Percentiles rank a stretch among this genome's conserved stretches.
These are phyloP conservation scores for Betta splendens DNA, from an alignment of 2,797 vertebrate genomes.

Conservation along the genomic window DNA sequence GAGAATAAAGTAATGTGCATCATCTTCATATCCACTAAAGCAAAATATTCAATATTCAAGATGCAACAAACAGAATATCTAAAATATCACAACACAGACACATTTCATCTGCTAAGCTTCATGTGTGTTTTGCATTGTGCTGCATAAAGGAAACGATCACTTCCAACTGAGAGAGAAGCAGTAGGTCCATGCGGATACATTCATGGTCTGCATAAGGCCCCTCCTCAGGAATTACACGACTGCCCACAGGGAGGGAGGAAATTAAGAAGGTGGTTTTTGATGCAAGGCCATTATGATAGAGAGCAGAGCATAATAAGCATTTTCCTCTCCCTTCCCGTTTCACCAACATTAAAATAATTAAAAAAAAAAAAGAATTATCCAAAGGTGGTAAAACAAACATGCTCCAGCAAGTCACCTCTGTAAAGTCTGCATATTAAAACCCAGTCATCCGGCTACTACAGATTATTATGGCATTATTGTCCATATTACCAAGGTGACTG, in stretches of 20 bases:
- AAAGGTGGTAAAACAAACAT: constrained; percentile 47
- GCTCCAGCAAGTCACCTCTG: constrained; percentile 39
- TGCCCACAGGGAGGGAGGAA: constrained; percentile 53
- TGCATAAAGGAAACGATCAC: constrained; percentile 42
- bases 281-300: constrained; percentile 67
- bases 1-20: constrained; percentile 44
- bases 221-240: constrained; percentile 63
- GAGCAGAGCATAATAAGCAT: constrained; percentile 59
- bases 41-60: constrained; percentile 1
- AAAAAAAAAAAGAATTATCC: constrained; percentile 43
- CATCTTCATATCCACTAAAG: constrained; percentile 15
- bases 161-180: constrained; percentile 25
- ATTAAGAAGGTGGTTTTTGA: constrained; percentile 63
- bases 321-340: constrained; percentile 24
- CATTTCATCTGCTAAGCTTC: constrained; percentile 53
- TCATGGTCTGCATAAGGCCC: constrained; percentile 67
- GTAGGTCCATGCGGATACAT: constrained; percentile 71
- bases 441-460: constrained; percentile 21
- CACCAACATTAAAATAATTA: constrained; percentile 47
- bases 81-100: constrained; percentile 6
- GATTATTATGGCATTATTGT: constrained; percentile 47
- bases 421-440: constrained; percentile 34
- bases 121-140: constrained; percentile 49
- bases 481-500: constrained; percentile 54
- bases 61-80: constrained; percentile 14